These are phyloP conservation scores for Maniola hyperantus DNA, from an alignment of 2,888 invertebrate species.

Conservation along the genomic window DNA sequence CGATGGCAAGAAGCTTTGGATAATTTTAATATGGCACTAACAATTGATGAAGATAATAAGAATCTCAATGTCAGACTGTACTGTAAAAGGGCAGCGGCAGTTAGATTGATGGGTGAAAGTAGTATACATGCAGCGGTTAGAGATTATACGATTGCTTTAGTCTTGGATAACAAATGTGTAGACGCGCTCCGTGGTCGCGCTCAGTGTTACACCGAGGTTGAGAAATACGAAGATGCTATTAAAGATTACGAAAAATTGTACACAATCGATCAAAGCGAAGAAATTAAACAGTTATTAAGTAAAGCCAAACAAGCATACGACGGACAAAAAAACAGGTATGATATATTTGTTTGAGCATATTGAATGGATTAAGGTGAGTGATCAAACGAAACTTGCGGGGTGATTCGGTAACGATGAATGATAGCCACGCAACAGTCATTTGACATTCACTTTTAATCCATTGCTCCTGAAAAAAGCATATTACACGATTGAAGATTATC, in stretches of 20 bases:
- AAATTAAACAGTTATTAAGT: neutral
- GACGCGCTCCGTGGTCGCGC: neutral
- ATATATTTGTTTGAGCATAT: no score
- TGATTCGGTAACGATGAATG: no score
- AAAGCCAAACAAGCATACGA: no score
- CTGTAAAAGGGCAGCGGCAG: neutral
- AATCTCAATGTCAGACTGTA: neutral
- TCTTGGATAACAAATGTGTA: neutral
- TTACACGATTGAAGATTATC: no score
- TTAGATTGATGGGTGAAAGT: neutral
- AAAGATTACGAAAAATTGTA: neutral
- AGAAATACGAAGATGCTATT: neutral
- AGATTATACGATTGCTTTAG: neutral
- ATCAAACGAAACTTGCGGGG: no score
- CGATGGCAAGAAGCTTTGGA: slow-evolving; percentile 4
- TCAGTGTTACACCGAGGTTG: neutral
- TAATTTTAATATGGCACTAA: neutral
- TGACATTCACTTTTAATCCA: no score
- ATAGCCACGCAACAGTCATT: no score
- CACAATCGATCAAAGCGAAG: neutral
- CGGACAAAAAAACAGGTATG: neutral
- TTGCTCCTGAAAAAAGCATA: no score
- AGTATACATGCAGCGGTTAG: neutral
- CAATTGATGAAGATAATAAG: neutral
- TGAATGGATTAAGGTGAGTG: no score